phyloP scores from a whole-genome alignment of 2,888 invertebrate species.

The Hybos culiciformis region DNA sequence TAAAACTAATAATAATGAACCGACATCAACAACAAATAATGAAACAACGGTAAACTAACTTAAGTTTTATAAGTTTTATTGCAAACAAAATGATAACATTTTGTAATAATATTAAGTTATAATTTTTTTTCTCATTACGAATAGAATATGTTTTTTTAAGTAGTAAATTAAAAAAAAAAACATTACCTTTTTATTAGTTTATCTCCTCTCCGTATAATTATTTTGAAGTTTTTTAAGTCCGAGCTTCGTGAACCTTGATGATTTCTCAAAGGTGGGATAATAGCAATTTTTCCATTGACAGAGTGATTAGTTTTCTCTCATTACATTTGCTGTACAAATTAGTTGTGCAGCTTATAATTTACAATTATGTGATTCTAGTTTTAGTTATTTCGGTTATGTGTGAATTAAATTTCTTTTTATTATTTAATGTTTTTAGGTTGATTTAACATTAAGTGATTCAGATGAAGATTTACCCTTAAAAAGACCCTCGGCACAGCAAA shows the following conservation, averaged over 20 bases:
- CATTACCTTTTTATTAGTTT: no score
- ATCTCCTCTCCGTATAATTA: no score
- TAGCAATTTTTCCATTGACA: neutral
- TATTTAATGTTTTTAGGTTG: constrained; percentile 36
- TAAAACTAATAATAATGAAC: constrained; percentile 24
- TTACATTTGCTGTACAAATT: no score
- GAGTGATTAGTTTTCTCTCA: neutral
- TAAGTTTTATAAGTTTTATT: neutral
- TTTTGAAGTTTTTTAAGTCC: no score
- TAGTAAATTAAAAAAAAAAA: neutral
- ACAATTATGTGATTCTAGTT: neutral
- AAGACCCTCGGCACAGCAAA: constrained; percentile 37
- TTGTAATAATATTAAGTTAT: no score
- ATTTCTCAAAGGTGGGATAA: no score
- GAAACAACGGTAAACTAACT: constrained; percentile 30
- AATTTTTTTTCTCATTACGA: no score
- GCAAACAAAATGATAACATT: no score
- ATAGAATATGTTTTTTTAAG: no score
- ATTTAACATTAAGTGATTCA: constrained; percentile 59
- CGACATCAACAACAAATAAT: constrained; percentile 34
- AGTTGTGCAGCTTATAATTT: no score
- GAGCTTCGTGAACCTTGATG: no score
- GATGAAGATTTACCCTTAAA: constrained; percentile 56
- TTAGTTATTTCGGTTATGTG: neutral
- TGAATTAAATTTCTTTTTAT: neutral